Percentiles rank a stretch among this genome's conserved stretches.
These are phyloP conservation scores for Anableps anableps DNA, from an alignment of 2,797 vertebrate genomes.

Conservation along the genomic window DNA sequence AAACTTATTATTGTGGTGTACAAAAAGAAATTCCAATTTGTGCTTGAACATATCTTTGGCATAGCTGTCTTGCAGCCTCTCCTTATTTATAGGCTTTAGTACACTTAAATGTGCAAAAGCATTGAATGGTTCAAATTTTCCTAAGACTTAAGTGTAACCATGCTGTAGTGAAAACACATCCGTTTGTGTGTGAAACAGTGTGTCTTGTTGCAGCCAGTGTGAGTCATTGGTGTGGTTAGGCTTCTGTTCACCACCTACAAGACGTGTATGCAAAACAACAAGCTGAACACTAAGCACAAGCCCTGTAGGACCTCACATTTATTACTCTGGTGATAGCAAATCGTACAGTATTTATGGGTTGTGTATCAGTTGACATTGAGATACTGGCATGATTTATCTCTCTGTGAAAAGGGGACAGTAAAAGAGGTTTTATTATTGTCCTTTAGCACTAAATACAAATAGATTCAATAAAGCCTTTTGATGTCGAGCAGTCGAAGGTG, in stretches of 20 bases:
- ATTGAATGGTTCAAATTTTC: not conserved
- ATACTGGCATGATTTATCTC: not conserved
- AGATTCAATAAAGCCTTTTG: not conserved
- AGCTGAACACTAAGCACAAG: not conserved
- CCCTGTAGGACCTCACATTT: not conserved
- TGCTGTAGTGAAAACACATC: not conserved
- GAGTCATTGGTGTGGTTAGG: conserved; percentile 16
- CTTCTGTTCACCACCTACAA: not conserved
- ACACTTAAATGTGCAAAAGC: not conserved
- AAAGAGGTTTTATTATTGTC: not conserved
- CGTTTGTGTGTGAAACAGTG: conserved; percentile 10
- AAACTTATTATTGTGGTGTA: not conserved
- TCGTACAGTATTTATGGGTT: not conserved
- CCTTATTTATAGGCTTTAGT: not conserved
- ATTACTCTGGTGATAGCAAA: not conserved
- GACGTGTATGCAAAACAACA: not conserved
- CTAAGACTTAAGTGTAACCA: not conserved
- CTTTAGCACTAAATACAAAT: not conserved
- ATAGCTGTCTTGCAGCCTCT: not conserved
- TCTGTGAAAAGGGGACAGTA: not conserved
- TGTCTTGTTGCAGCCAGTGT: conserved; percentile 6
- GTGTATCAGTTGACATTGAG: not conserved
- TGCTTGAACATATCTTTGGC: not conserved
- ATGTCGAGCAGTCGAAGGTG: not conserved
- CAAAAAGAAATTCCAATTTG: not conserved